These are phyloP conservation scores for Parauchenoglanis ngamensis DNA, from an alignment of 2,797 vertebrate genomes.

Conservation along the genomic window DNA sequence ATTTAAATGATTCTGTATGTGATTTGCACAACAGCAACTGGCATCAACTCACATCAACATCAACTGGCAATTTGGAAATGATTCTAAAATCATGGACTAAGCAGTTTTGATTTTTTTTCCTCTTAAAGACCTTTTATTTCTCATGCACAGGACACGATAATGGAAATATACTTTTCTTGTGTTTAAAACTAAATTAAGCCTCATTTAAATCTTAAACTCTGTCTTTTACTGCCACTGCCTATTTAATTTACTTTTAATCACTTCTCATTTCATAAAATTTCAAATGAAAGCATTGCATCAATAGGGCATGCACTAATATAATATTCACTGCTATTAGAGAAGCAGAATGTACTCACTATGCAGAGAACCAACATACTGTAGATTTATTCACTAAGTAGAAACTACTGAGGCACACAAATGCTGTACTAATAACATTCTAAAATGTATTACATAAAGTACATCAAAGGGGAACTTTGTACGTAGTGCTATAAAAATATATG, in stretches of 20 bases:
- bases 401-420: background rate
- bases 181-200: background rate
- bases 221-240: background rate
- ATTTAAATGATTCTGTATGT: background rate
- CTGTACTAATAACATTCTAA: background rate
- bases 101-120: background rate
- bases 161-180: background rate
- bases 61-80: background rate
- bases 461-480: too few species aligned
- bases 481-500: background rate
- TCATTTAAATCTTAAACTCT: background rate
- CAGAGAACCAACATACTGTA: background rate
- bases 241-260: constrained; percentile 3
- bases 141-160: background rate
- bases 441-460: background rate
- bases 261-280: background rate
- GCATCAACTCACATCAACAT: background rate
- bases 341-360: background rate
- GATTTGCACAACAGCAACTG: background rate
- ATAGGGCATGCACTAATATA: constrained; percentile 14
- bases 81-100: background rate
- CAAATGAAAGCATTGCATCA: background rate
- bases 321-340: background rate
- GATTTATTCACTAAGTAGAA: background rate
- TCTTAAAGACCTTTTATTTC: background rate